phyloP scores from a whole-genome alignment of 2,888 invertebrate genomes.

The Herminia tarsipennalis region DNA sequence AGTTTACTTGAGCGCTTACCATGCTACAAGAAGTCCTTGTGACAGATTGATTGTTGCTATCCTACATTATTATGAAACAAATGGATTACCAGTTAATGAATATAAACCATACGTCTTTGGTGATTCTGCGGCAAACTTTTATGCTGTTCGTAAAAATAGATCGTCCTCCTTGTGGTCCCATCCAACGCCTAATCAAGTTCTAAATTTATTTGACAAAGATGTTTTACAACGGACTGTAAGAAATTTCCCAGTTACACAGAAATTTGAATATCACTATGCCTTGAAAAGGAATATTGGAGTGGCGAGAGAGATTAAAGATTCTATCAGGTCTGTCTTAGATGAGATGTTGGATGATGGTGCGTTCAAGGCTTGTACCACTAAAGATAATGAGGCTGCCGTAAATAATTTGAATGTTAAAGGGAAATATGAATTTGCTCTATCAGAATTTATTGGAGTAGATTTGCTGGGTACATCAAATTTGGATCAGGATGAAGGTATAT shows the following conservation, averaged over 20 bases:
- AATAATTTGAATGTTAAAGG: conserved; percentile 50
- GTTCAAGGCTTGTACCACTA: conserved; percentile 42
- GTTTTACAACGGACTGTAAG: conserved; percentile 88
- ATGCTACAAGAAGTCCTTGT: conserved; percentile 88
- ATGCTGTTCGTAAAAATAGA: conserved; percentile 87
- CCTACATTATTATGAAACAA: conserved; percentile 88
- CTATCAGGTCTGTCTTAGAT: conserved; percentile 47
- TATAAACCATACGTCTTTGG: conserved; percentile 95
- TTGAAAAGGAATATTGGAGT: conserved; percentile 49
- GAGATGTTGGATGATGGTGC: conserved; percentile 53
- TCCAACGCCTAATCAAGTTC: conserved; percentile 89
- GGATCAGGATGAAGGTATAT: conserved; percentile 78
- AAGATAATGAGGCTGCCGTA: conserved; percentile 57
- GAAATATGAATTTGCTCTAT: conserved; percentile 49
- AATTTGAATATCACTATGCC: conserved; percentile 79
- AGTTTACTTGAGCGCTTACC: conserved; percentile 91
- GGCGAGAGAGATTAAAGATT: conserved; percentile 32
- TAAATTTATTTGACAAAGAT: conserved; percentile 89
- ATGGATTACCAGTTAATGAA: conserved; percentile 87
- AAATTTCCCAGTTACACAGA: conserved; percentile 89
- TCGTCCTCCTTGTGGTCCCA: conserved; percentile 88
- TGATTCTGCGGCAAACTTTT: conserved; percentile 91
- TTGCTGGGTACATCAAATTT: conserved; percentile 54
- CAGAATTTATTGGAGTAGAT: conserved; percentile 48
- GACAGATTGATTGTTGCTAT: conserved; percentile 90